Evolutionary conservation across 2,888 invertebrate species (phyloP), one percentile per base, ranked within the genome.

Genomic region (Acleris literana): DNA sequence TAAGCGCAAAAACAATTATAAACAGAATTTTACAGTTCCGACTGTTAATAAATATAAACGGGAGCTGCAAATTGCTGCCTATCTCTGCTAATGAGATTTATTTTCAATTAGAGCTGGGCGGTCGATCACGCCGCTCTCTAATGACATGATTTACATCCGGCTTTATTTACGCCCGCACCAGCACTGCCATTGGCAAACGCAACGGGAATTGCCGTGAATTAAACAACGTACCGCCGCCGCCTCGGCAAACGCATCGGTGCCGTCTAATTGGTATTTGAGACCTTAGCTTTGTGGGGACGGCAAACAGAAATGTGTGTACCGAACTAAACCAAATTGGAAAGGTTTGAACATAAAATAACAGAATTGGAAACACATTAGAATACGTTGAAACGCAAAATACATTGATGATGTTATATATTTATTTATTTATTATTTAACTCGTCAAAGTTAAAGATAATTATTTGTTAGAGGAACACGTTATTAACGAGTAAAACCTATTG

Each of bases 131-230:
- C 71, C 76, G 57, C 57, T 76, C 39, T 75, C 76, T 86, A 86
- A 86, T 84, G 83, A 83, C 84, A 83, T 85, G 83, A 87, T 88
- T 88, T 86, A 85, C 83, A 85, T 82, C 79, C 76, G 77, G 76
- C 73, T 76, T 81, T 86, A 84, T 83, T 86, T 83, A 82, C 82
- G 73, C 75, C 72, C 39, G 53, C 46, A 7, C 71, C 44, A 1
- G 61, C 74, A 67, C 72, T 71, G 71, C 71, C 64, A 71, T 69
- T 71, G 71, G 71, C 71, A 78, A 83, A 84, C 80, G 79, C 78
- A 83, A 78, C 72, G 71, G 73, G 76, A 75, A 66, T 62, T 62
- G 65, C 61, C 46, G 52, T 62, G 39, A 66, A 66, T 62, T 57
- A 66, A 66, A 56, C 62, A 57, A 66, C 46, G 39, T 39, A 48